Evolutionary conservation across 1,140 invertebrate genomes (phyloP).

Genomic region (Sycobia sp.): DNA sequence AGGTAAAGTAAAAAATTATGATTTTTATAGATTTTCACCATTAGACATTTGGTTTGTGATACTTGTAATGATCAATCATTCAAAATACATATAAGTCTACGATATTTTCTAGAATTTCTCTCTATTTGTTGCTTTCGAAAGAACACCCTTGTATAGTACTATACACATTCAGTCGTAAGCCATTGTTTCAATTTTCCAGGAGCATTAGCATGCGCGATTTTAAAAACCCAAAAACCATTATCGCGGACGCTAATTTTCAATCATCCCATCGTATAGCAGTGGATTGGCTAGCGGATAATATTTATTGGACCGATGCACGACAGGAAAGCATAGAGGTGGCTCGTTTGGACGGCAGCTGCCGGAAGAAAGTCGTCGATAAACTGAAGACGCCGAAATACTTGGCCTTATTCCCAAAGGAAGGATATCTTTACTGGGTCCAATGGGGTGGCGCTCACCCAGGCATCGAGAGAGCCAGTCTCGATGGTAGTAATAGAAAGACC

Average conservation of each 20-base stretch:
- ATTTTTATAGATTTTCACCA: no score
- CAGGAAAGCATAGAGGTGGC: constrained; percentile 84
- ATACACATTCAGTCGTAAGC: no score
- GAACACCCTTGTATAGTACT: no score
- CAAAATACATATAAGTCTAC: no score
- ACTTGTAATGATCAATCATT: no score
- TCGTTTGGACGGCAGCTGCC: constrained; percentile 76
- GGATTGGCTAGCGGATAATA: constrained; percentile 86
- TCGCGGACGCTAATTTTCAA: constrained; percentile 64
- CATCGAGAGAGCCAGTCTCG: constrained; percentile 84
- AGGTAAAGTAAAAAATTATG: no score
- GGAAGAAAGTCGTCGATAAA: constrained; percentile 74
- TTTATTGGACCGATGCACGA: constrained; percentile 89
- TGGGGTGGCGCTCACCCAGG: constrained; percentile 78
- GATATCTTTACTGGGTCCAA: constrained; percentile 90
- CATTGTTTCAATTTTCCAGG: constrained; percentile 49
- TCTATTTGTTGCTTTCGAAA: no score
- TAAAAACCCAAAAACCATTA: constrained; percentile 66
- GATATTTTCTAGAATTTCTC: no score
- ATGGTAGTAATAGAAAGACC: constrained; percentile 76
- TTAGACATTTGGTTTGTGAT: no score
- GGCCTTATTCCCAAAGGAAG: constrained; percentile 77
- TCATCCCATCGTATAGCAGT: constrained; percentile 81
- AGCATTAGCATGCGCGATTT: constrained; percentile 72
- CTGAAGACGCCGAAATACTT: constrained; percentile 79